Conservation (phyloP, 2,797 vertebrate genomes). For the Morelia viridis region DNA sequence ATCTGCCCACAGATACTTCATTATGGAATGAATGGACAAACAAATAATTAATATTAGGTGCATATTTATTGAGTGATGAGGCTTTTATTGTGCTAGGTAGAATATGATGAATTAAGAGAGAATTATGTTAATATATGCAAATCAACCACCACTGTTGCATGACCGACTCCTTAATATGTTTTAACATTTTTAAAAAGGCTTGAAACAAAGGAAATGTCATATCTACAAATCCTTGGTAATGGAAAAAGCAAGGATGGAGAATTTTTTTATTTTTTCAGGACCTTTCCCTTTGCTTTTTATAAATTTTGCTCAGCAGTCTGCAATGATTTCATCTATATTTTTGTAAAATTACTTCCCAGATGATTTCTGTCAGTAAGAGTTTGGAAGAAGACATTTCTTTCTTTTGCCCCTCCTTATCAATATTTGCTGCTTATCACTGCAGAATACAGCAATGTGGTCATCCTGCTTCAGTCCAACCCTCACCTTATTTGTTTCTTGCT, state of each 20-base stretch:
- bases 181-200: background rate
- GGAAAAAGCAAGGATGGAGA: background rate
- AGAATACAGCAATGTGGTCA: background rate
- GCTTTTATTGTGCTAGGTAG: background rate
- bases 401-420: background rate
- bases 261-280: background rate
- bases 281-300: background rate
- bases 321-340: background rate
- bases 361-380: background rate
- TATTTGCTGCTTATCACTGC: background rate
- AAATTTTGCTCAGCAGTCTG: background rate
- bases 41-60: background rate
- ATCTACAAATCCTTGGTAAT: background rate
- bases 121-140: constrained; percentile 11
- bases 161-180: background rate
- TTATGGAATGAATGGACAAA: background rate
- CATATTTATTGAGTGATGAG: rapidly evolving
- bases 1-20: background rate
- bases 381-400: background rate
- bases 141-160: constrained; percentile 8
- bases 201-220: background rate
- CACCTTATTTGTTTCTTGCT: background rate
- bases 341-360: constrained; percentile 17
- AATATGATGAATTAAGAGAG: background rate
- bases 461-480: background rate